Base-by-base conservation (phyloP, 2,113 vertebrate species). In the Ahaetulla prasina region DNA sequence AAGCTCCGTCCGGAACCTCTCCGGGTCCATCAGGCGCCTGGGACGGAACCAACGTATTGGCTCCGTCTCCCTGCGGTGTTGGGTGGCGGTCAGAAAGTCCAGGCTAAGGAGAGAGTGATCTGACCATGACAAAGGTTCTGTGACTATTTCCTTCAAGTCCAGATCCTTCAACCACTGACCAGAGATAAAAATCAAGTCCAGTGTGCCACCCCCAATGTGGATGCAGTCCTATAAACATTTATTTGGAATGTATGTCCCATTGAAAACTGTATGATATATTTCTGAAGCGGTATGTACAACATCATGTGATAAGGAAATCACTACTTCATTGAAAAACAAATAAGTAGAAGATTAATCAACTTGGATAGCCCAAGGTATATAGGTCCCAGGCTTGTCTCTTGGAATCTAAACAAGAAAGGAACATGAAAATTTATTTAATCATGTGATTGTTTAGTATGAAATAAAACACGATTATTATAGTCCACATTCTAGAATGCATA, bases 341-440 rank as follows among this genome's bases (percentile, higher is more conserved):
- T 91, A 87, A 35, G 5, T 30, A 68, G 91, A 27, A 52, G 9
- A 85, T 27, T 96, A 95, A 14, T 89, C 60, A 92, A 80, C 30
- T 47, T 93, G 53, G 50, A 97, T 92, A 11, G 94, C 95, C 96
- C 95, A 96, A 88, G 96, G 96, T 60, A 95, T 96, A 89, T 80
- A 93, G 25, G 93, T 96, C 93, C 93, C 94, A 52, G 94, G 91
- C 47, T 97, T 95, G 80, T 97, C 95, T 96, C 95, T 97, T 88
- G 96, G 95, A 92, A 97, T 96, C 96, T 96, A 74, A 94, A 96
- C 96, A 63, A 57, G 3, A 63, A n/a, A 63, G 47, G 92, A 95
- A 95, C 85, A 91, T 80, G 5, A 92, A 92, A 93, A 11, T 55
- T 54, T 55, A 39, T 53, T 63, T 88, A 88, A 53, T 43, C 92